Conservation (phyloP, 2,113 vertebrate genomes). For the Alouatta palliata region DNA sequence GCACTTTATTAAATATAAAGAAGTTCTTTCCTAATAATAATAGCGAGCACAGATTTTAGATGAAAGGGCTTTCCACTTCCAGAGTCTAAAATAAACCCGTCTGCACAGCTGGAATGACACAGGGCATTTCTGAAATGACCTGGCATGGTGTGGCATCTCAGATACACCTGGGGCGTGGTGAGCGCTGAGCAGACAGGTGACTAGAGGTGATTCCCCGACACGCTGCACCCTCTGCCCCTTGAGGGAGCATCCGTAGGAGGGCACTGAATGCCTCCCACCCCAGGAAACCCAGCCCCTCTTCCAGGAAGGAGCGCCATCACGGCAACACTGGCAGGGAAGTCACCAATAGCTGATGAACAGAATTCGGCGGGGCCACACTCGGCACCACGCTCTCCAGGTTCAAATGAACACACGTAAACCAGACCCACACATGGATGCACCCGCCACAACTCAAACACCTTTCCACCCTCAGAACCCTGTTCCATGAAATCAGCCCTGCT, state of each 20-base stretch:
- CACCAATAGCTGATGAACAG: not conserved
- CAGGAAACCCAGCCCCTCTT: not conserved
- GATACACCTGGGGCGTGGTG: accelerated
- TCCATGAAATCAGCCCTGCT: too few species aligned
- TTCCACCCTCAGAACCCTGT: accelerated
- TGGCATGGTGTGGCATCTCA: accelerated
- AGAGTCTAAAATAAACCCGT: not conserved
- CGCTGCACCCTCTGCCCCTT: accelerated
- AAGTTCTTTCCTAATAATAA: not conserved
- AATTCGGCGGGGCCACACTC: too few species aligned
- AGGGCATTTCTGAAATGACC: not conserved
- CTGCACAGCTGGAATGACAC: not conserved
- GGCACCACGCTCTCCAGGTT: too few species aligned
- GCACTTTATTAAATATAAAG: not conserved
- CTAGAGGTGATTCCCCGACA: too few species aligned
- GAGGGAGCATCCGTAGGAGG: not conserved
- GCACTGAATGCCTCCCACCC: not conserved
- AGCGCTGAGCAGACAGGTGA: accelerated
- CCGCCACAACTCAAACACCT: not conserved
- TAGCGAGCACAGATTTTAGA: not conserved
- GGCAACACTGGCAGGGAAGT: not conserved
- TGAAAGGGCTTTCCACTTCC: accelerated
- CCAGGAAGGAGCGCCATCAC: not conserved
- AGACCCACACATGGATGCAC: accelerated
- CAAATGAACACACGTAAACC: not conserved